phyloP scores from a whole-genome alignment of 2,888 invertebrate species.

The Napeogenes inachia region DNA sequence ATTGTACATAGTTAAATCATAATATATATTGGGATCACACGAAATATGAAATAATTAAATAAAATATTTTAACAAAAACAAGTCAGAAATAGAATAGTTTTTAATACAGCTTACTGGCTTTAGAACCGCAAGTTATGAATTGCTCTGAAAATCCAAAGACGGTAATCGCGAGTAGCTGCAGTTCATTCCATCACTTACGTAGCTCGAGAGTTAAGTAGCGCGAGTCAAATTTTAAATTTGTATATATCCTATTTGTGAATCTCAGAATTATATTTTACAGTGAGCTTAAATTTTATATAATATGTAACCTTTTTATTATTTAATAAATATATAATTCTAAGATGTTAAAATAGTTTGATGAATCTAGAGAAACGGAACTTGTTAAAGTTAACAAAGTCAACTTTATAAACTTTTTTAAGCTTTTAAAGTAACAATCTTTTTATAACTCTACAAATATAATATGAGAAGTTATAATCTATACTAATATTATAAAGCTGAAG shows the following conservation, averaged over 20 bases:
- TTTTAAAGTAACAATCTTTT: too few species aligned
- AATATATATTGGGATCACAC: too few species aligned
- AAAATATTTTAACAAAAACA: neutral
- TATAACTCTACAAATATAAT: too few species aligned
- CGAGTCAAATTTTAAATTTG: conserved; percentile 18
- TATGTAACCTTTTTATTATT: neutral
- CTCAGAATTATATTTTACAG: conserved; percentile 19
- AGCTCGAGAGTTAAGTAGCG: conserved; percentile 16
- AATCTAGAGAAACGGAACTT: too few species aligned
- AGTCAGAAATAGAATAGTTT: neutral
- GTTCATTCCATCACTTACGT: conserved; percentile 18
- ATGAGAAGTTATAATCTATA: too few species aligned
- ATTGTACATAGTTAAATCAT: too few species aligned
- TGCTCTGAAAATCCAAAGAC: conserved; percentile 9
- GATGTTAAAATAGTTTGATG: too few species aligned
- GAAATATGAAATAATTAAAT: neutral
- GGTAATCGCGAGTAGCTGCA: conserved; percentile 19
- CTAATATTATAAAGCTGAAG: too few species aligned
- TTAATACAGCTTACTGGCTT: neutral
- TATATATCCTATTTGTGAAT: conserved; percentile 17
- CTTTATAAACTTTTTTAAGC: too few species aligned
- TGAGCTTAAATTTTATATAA: neutral
- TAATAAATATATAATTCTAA: neutral
- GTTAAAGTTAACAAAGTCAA: too few species aligned
- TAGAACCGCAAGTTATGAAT: conserved; percentile 13